phyloP scores from a whole-genome alignment of 2,113 vertebrate species.

The Larimichthys crocea region DNA sequence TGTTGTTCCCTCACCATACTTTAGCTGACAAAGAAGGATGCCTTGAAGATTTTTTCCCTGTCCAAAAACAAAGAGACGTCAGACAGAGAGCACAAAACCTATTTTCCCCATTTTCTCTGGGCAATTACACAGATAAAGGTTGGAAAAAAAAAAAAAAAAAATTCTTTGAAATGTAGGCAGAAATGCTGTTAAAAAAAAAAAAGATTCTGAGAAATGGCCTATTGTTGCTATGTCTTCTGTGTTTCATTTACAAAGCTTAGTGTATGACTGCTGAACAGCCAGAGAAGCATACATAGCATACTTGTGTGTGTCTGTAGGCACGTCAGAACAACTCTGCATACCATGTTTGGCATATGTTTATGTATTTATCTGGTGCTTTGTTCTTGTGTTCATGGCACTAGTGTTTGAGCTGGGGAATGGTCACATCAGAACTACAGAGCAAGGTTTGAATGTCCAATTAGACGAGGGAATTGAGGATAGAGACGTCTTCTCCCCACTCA shows the following conservation, averaged over 20 bases:
- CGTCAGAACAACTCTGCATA: not conserved
- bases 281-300: not conserved
- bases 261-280: slow-evolving; percentile 1
- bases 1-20: slow-evolving; percentile 51
- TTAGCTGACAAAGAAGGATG: slow-evolving; percentile 62
- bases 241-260: slow-evolving; percentile 50
- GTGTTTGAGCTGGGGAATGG: slow-evolving; percentile 38
- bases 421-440: slow-evolving; percentile 30
- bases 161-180: slow-evolving; percentile 63
- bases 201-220: slow-evolving; percentile 49
- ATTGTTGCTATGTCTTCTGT: slow-evolving; percentile 45
- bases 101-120: slow-evolving; percentile 65
- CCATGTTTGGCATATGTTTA: slow-evolving; percentile 10
- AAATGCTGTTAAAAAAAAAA: slow-evolving; percentile 58
- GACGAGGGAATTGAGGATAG: slow-evolving; percentile 53
- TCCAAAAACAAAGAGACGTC: slow-evolving; percentile 67
- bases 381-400: not conserved
- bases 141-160: slow-evolving; percentile 42
- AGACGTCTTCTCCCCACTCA: slow-evolving; percentile 33
- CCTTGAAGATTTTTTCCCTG: slow-evolving; percentile 66
- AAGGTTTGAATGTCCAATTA: slow-evolving; percentile 61
- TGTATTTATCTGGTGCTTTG: slow-evolving; percentile 19
- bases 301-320: not conserved
- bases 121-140: slow-evolving; percentile 75
- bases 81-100: slow-evolving; percentile 65